Base-by-base conservation (phyloP, 2,113 vertebrate species). In the Muscicapa adusta region DNA sequence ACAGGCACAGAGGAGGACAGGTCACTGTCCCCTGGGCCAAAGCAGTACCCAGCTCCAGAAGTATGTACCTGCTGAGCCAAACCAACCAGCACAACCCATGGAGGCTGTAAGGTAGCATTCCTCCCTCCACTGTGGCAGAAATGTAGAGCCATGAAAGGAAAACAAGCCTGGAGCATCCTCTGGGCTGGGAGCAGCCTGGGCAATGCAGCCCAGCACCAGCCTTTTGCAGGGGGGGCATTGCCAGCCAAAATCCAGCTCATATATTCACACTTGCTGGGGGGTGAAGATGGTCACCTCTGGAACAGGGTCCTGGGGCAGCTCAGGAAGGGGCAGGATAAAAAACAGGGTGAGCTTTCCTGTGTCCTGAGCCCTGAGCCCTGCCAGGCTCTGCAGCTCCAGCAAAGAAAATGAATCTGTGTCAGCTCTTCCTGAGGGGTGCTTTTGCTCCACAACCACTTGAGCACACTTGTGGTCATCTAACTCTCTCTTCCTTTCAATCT, bases 381-480 rank as follows among this genome's bases (percentile, higher is more conserved):
- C 61, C 31, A 43, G 40, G 51, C 29, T 26, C 66, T n/a, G 33
- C 47, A 73, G 60, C 29, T 43, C 45, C 67, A 91, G 85, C 29
- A 60, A 50, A 29, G 70, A 51, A 66, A 61, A 33, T 0, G 0
- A 51, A 57, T n/a, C 60, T 14, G 2, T 24, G 61, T 7, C 36
- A 66, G 47, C 20, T 45, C 23, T 66, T 42, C 43, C 71, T 48
- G 22, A 75, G 43, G 31, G 36, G 2, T 34, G 26, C 18, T 61
- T 74, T 66, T 57, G 58, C 43, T 90, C 53, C 45, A 33, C 45
- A 38, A 33, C 17, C 25, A 24, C 54, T 28, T 34, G 12, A 56
- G 31, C 9, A 2, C 29, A 19, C 8, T 0, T 1, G 19, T 15
- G 26, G 10, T 40, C 62, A 63, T 11, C 45, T 50, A 6, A 12